phyloP scores from a whole-genome alignment of 2,797 vertebrate species.

The Acipenser oxyrinchus region DNA sequence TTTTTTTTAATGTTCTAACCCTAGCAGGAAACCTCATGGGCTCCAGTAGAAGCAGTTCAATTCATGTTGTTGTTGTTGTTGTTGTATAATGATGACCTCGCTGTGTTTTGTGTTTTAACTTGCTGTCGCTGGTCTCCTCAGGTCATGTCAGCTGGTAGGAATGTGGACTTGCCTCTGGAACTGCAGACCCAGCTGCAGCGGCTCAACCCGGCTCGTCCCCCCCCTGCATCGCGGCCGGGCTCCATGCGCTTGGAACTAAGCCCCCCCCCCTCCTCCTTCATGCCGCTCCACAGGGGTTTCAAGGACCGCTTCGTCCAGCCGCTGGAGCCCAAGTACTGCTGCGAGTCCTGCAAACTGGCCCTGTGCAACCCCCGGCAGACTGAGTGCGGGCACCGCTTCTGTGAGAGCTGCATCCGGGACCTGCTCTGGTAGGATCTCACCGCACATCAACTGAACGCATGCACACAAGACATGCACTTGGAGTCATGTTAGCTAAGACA shows the following conservation, averaged over 20 bases:
- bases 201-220: slow-evolving; percentile 43
- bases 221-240: slow-evolving; percentile 13
- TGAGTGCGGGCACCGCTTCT: slow-evolving; percentile 92
- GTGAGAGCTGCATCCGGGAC: slow-evolving; percentile 79
- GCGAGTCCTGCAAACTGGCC: slow-evolving; percentile 84
- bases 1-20: no score
- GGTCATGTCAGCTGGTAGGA: slow-evolving; percentile 85
- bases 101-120: neutral
- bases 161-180: slow-evolving; percentile 66
- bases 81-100: no score
- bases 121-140: slow-evolving; percentile 32
- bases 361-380: slow-evolving; percentile 89
- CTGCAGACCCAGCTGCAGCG: slow-evolving; percentile 73
- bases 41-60: no score
- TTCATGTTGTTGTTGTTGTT: no score
- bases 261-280: slow-evolving; percentile 40
- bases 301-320: slow-evolving; percentile 78
- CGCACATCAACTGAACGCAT: neutral
- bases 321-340: slow-evolving; percentile 89
- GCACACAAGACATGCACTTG: no score
- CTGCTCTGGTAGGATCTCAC: slow-evolving; percentile 70
- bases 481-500: no score
- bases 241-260: slow-evolving; percentile 53
- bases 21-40: no score
- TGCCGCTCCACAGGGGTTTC: slow-evolving; percentile 84